These are phyloP conservation scores for Marmota monax DNA, from an alignment of 2,113 vertebrate species.

Conservation along the genomic window DNA sequence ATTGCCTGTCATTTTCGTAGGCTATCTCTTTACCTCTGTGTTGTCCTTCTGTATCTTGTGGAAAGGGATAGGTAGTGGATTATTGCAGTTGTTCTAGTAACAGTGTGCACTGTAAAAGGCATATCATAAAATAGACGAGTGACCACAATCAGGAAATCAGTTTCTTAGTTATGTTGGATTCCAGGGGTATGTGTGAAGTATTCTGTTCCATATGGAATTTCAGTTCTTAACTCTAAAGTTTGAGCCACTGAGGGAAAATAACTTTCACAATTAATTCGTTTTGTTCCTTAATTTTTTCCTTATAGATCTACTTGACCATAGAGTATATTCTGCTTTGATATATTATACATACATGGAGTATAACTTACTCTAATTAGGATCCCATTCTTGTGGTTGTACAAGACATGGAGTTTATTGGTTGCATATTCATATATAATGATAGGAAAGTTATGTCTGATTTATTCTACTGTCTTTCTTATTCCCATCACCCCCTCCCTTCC, in stretches of 20 bases:
- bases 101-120: not conserved
- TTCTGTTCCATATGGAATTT: not conserved
- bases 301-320: no score
- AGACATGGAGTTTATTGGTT: no score
- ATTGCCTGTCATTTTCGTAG: not conserved
- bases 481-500: no score
- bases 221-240: not conserved
- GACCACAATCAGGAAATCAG: not conserved
- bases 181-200: not conserved
- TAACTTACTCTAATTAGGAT: no score
- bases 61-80: not conserved
- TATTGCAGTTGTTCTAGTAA: not conserved
- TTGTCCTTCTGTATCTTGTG: not conserved
- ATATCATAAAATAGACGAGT: not conserved
- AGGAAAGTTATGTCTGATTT: no score
- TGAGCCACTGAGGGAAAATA: not conserved
- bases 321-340: no score
- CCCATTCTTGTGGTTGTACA: no score
- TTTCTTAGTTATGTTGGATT: not conserved
- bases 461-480: no score
- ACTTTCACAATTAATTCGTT: not conserved
- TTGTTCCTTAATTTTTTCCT: not conserved
- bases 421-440: no score
- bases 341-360: no score
- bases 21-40: not conserved